Percentiles rank a stretch among this genome's conserved stretches.
phyloP scores from a whole-genome alignment of 2,797 vertebrate species.

The Myotis findleyi region DNA sequence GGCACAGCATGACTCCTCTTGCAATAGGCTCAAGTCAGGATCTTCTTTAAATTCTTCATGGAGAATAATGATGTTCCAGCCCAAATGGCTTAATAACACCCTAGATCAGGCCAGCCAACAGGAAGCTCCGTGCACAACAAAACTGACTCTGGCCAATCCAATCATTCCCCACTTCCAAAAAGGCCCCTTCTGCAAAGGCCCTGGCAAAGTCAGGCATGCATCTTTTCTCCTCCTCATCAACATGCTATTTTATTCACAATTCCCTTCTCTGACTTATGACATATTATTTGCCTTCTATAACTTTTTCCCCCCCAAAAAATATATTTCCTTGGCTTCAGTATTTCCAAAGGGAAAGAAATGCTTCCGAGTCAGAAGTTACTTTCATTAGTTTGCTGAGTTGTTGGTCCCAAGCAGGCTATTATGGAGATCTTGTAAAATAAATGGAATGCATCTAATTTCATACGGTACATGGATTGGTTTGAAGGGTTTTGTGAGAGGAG shows the following conservation, averaged over 20 bases:
- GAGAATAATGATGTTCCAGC: constrained; percentile 74
- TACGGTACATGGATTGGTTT: constrained; percentile 42
- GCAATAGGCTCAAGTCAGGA: constrained; percentile 85
- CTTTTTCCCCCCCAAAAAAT: constrained; percentile 22
- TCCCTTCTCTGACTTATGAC: constrained; percentile 80
- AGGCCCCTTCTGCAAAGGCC: constrained; percentile 61
- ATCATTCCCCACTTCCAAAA: constrained; percentile 73
- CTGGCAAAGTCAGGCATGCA: constrained; percentile 66
- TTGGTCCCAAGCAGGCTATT: constrained; percentile 64
- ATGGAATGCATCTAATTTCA: constrained; percentile 63
- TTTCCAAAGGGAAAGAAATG: constrained; percentile 80
- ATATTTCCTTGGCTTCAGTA: constrained; percentile 73
- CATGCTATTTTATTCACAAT: constrained; percentile 82
- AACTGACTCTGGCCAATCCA: constrained; percentile 74
- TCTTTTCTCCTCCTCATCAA: constrained; percentile 74
- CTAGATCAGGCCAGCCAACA: constrained; percentile 78
- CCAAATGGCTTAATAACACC: constrained; percentile 83
- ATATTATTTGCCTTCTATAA: constrained; percentile 81
- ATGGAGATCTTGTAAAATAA: constrained; percentile 46
- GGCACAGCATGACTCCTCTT: constrained; percentile 86
- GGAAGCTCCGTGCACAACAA: constrained; percentile 73
- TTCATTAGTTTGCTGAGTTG: constrained; percentile 73
- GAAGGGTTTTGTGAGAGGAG: constrained; percentile 58
- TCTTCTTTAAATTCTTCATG: constrained; percentile 89
- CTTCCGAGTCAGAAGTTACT: constrained; percentile 73